Percentiles rank a stretch among this genome's conserved stretches.
phyloP scores from a whole-genome alignment of 64 coral and sea anemone species.

The Montipora cactus region DNA sequence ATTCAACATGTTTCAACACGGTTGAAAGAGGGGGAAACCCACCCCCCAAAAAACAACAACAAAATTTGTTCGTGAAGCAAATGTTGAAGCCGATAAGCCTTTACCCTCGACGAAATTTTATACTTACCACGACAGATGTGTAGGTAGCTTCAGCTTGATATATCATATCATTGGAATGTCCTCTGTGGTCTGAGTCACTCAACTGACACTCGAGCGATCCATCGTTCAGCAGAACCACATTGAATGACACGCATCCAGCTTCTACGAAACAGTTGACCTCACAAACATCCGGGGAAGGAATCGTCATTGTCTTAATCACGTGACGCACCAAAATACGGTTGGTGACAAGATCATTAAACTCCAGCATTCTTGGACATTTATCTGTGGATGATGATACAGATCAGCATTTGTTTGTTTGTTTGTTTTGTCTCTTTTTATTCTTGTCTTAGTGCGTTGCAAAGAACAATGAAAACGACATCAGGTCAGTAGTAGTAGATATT shows the following conservation, averaged over 20 bases:
- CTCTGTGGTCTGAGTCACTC: constrained; percentile 43
- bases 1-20: no score
- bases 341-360: neutral
- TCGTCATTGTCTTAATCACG: neutral
- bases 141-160: neutral
- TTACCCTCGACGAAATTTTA: no score
- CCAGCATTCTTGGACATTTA: neutral
- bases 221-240: neutral
- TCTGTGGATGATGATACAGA: neutral
- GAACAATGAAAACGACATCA: no score
- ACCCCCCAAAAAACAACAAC: no score
- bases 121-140: constrained; percentile 14
- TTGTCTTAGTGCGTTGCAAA: no score
- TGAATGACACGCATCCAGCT: constrained; percentile 37
- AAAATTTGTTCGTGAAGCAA: no score
- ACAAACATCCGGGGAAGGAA: neutral
- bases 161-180: constrained; percentile 13
- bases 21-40: no score
- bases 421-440: no score
- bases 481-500: no score
- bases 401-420: neutral
- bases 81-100: no score
- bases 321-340: neutral
- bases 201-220: constrained; percentile 10
- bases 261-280: constrained; percentile 25